A percentile compares a stretch with the other conserved stretches of the same genome.
phyloP scores from a whole-genome alignment of 1,140 invertebrate genomes.

The Streblospio benedicti region DNA sequence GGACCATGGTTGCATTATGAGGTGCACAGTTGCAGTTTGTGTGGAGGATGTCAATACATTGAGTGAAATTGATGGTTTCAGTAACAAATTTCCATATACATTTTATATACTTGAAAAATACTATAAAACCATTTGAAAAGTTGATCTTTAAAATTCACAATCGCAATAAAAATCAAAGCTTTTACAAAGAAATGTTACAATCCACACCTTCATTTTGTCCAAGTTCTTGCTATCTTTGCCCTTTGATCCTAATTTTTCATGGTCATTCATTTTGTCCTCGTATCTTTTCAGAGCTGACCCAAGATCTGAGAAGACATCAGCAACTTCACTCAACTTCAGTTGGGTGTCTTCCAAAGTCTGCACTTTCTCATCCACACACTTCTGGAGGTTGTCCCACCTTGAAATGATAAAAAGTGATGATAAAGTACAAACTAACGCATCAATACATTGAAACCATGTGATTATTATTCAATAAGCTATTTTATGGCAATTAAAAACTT shows the following conservation, averaged over 20 bases:
- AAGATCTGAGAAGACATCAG: slow-evolving; percentile 54
- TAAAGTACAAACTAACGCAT: no score
- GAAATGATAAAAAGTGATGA: no score
- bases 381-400: no score
- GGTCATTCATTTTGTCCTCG: slow-evolving; percentile 75
- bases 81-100: neutral
- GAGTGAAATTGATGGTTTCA: no score
- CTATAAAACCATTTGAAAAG: neutral
- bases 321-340: slow-evolving; percentile 71
- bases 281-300: slow-evolving; percentile 65
- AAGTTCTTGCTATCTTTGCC: slow-evolving; percentile 71
- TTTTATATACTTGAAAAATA: neutral
- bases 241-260: slow-evolving; percentile 68
- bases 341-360: slow-evolving; percentile 76
- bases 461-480: no score
- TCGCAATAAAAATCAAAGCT: neutral
- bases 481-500: no score
- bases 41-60: no score
- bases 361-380: slow-evolving; percentile 53
- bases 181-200: neutral
- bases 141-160: neutral
- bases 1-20: neutral
- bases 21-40: no score
- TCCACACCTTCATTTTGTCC: slow-evolving; percentile 64
- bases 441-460: no score